Base-by-base conservation (phyloP, 2,797 vertebrate species). In the Rhabdophis nuchalis region DNA sequence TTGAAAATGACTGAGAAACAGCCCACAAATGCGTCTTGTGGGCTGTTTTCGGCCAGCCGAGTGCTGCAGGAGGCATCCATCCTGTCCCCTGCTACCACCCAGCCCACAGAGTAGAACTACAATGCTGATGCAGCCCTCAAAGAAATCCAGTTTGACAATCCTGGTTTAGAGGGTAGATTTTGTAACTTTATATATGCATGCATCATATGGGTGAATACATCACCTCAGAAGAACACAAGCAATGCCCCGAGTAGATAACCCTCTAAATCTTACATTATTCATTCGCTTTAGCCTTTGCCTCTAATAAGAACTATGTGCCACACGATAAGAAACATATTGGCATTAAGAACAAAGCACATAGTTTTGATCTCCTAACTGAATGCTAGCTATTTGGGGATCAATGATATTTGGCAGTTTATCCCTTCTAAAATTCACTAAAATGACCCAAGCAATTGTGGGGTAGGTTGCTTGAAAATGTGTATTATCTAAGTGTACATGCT, bases 401-500 rank as follows among this genome's bases (percentile, higher is more conserved):
- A 93, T 89, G 46, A 87, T 89, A 88, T 91, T 93, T 91, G 90
- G 54, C 72, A 92, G 85, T 18, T 93, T 82, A 87, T 32, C 82
- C 68, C 89, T 93, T 89, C 64, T 61, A 87, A 91, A 91, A 92
- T 68, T 90, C 91, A 90, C 85, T 14, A 5, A 82, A 92, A 85
- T 53, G 52, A 86, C 57, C 54, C 56, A 92, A 9, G 18, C 72
- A 96, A 95, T 92, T 94, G 92, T 92, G 91, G 95, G 92, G 53
- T 32, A 88, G 60, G 41, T 82, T 89, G 94, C 54, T 87, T 46
- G 93, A 94, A 95, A 93, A 93, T 41, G 18, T 56, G 14, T 27
- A 41, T 90, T 94, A 94, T 92, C 91, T 91, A 41, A 94, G 93
- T 72, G 91, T n/a, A 94, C 60, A 93, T 94, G 86, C 50, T 94